Evolutionary conservation across 2,797 vertebrate species (phyloP).

Genomic region (Pygocentrus nattereri): DNA sequence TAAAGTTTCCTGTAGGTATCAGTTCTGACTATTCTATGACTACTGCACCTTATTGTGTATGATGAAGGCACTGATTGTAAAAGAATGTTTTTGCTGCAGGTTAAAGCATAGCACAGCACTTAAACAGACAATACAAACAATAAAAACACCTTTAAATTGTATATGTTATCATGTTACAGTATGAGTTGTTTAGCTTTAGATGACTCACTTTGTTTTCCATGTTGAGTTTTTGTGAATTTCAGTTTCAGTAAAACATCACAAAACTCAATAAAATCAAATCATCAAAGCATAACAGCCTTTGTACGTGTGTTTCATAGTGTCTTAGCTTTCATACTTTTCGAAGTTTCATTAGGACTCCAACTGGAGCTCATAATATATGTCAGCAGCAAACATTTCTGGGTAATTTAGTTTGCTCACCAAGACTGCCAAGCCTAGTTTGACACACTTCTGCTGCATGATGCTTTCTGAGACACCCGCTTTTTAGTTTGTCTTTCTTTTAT

Average conservation of each 20-base stretch:
- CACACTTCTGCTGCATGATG: slow-evolving; percentile 80
- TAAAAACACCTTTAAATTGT: neutral
- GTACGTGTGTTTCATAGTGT: slow-evolving; percentile 29
- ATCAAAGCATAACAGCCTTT: slow-evolving; percentile 23
- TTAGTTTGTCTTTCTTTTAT: slow-evolving; percentile 69
- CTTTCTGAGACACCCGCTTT: slow-evolving; percentile 78
- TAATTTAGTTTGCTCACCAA: slow-evolving; percentile 49
- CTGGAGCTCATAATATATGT: slow-evolving; percentile 26
- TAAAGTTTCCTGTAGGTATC: neutral
- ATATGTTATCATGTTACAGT: neutral
- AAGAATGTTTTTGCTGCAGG: neutral
- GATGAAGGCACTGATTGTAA: neutral
- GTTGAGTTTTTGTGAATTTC: slow-evolving; percentile 36
- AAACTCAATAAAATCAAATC: slow-evolving; percentile 28
- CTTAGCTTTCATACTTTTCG: slow-evolving; percentile 21
- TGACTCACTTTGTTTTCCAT: slow-evolving; percentile 32
- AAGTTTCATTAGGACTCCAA: slow-evolving; percentile 30
- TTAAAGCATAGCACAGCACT: neutral
- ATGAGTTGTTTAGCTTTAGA: neutral
- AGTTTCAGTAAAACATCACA: slow-evolving; percentile 23
- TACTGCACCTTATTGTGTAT: too few relatives aligned
- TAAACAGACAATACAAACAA: neutral
- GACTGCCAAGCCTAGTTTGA: slow-evolving; percentile 84
- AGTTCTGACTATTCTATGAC: neutral
- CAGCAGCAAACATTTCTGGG: slow-evolving; percentile 33